phyloP scores from a whole-genome alignment of 2,797 vertebrate genomes.

The Pseudomugil tenellus region DNA sequence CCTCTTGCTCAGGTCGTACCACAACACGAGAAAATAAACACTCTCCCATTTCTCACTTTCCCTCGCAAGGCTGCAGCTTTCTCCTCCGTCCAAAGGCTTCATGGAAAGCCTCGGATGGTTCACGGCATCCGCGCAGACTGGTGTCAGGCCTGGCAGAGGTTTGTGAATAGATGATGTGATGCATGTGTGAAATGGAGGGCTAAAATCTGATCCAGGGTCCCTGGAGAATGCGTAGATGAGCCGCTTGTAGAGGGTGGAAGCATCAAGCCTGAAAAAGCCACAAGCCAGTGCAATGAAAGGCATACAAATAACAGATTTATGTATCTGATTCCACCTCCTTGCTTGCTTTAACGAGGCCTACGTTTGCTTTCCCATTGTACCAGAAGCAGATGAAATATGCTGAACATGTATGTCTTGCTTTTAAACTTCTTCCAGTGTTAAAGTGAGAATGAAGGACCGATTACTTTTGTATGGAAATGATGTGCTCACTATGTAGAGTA shows the following conservation, averaged over 20 bases:
- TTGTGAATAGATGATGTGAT: slow-evolving; percentile 27
- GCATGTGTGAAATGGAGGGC: slow-evolving; percentile 19
- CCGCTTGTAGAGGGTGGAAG: slow-evolving; percentile 26
- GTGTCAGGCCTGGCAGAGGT: slow-evolving; percentile 32
- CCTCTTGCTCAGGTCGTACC: slow-evolving; percentile 3
- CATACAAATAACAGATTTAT: slow-evolving; percentile 21
- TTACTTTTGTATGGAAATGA: slow-evolving; percentile 3
- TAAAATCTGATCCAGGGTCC: slow-evolving; percentile 48
- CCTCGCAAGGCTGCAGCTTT: slow-evolving; percentile 13
- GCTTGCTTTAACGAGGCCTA: background rate
- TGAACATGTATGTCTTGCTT: background rate
- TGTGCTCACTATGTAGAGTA: background rate
- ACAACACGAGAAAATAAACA: slow-evolving; percentile 15
- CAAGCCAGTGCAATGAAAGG: slow-evolving; percentile 20
- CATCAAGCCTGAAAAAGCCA: slow-evolving; percentile 4
- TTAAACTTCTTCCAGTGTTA: background rate
- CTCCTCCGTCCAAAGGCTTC: slow-evolving; percentile 24
- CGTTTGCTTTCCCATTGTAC: background rate
- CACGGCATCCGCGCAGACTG: slow-evolving; percentile 43
- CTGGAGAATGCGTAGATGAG: slow-evolving; percentile 38
- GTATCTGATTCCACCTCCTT: slow-evolving; percentile 3
- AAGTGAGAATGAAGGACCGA: background rate
- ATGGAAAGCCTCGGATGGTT: slow-evolving; percentile 49
- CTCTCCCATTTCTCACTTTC: slow-evolving; percentile 1
- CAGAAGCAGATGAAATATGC: background rate